These are phyloP conservation scores for Cariama cristata DNA, from an alignment of 2,113 vertebrate genomes.

Conservation along the genomic window DNA sequence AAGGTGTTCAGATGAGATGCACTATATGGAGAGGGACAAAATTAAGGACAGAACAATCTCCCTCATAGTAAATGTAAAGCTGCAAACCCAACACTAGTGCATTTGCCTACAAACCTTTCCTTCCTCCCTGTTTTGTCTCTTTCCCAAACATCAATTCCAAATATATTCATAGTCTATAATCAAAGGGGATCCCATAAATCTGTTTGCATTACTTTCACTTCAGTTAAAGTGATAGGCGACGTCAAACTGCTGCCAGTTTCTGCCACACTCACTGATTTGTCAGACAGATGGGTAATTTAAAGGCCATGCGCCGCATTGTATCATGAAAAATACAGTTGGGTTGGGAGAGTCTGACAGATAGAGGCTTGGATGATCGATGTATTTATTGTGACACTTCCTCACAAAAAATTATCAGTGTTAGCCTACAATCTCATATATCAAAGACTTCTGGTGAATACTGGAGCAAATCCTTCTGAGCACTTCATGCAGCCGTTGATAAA, in stretches of 20 bases:
- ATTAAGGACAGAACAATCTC: not conserved
- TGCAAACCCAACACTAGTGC: not conserved
- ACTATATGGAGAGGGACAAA: not conserved
- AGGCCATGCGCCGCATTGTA: conserved; percentile 80
- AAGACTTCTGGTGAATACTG: conserved; percentile 13
- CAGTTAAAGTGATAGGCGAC: conserved; percentile 70
- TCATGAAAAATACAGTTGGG: conserved; percentile 73
- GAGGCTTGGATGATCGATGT: conserved; percentile 49
- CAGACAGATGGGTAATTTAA: conserved; percentile 83
- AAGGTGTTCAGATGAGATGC: not conserved
- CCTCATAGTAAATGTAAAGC: not conserved
- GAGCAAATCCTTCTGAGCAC: conserved; percentile 2
- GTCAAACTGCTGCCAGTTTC: conserved; percentile 72
- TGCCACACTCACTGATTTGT: conserved; percentile 74
- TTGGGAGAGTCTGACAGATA: conserved; percentile 43
- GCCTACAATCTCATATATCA: conserved; percentile 37
- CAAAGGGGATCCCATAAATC: conserved; percentile 74
- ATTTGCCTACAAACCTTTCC: conserved; percentile 19
- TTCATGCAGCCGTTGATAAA: conserved; percentile 28
- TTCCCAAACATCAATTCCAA: conserved; percentile 51
- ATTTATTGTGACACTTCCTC: conserved; percentile 63
- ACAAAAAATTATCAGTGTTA: conserved; percentile 36
- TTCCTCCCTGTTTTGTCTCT: not conserved
- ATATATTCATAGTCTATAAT: conserved; percentile 65
- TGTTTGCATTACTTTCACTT: conserved; percentile 77